Evolutionary conservation across 2,113 vertebrate genomes (phyloP).

Genomic region (Neomonachus schauinslandi): DNA sequence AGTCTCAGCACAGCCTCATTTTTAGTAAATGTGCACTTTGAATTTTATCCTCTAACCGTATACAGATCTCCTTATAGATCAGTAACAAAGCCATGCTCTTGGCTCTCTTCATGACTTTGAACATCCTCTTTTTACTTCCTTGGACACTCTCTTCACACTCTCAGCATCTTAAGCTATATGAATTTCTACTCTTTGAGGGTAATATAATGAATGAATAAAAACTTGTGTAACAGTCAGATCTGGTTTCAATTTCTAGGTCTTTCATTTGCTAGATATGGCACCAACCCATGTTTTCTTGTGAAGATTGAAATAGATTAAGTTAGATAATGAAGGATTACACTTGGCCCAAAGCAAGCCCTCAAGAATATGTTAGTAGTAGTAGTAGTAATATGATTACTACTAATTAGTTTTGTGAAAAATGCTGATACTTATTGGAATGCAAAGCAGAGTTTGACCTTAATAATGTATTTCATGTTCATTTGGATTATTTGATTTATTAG

Average conservation of each 20-base stretch:
- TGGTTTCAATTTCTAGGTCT: neutral
- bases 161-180: neutral
- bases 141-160: rapidly evolving
- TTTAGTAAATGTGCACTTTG: neutral
- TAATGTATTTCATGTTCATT: neutral
- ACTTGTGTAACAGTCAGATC: neutral
- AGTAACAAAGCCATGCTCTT: neutral
- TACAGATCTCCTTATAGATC: neutral
- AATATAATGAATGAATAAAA: neutral
- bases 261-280: neutral
- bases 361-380: neutral
- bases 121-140: neutral
- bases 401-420: neutral
- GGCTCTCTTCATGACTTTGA: rapidly evolving
- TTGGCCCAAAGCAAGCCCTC: neutral
- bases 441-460: neutral
- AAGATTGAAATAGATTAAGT: neutral
- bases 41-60: neutral
- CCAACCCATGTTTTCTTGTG: neutral
- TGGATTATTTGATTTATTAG: neutral
- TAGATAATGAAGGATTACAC: neutral
- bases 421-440: neutral
- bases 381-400: neutral
- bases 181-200: neutral
- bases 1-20: neutral